A percentile compares a stretch with the other conserved stretches of the same genome.
Evolutionary conservation across 1,140 invertebrate species (phyloP).

Genomic region (Drosophila saltans): DNA sequence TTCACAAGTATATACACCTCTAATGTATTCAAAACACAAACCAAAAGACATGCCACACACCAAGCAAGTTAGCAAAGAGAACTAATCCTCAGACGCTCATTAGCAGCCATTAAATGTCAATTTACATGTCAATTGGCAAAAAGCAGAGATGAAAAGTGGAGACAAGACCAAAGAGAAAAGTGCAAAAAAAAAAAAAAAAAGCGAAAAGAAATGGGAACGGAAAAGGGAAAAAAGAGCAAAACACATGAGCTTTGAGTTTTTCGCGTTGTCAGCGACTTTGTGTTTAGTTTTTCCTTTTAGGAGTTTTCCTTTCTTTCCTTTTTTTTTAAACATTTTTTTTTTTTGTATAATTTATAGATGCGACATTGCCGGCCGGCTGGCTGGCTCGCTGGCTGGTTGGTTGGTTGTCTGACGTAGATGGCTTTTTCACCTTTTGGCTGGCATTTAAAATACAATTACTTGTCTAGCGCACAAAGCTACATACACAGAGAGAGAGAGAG

Average conservation of each 20-base stretch:
- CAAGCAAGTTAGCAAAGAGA: conserved; percentile 22
- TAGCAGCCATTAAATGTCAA: conserved; percentile 82
- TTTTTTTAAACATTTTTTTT: conserved; percentile 41
- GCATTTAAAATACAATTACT: conserved; percentile 78
- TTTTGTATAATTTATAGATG: conserved; percentile 79
- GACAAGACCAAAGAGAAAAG: conserved; percentile 24
- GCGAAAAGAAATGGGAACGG: not conserved
- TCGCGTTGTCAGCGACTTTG: conserved; percentile 69
- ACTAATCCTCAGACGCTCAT: conserved; percentile 80
- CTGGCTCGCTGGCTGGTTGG: conserved; percentile 31
- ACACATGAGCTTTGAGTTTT: conserved; percentile 71
- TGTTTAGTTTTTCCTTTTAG: conserved; percentile 46
- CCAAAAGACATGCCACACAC: conserved; percentile 16
- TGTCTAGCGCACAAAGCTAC: conserved; percentile 30
- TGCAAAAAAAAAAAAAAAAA: conserved; percentile 24
- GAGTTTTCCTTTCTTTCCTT: conserved; percentile 29
- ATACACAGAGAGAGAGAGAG: not conserved
- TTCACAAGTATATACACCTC: not conserved
- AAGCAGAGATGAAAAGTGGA: conserved; percentile 43
- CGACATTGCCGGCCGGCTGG: conserved; percentile 37
- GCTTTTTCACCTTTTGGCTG: conserved; percentile 68
- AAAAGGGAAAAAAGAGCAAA: conserved; percentile 12
- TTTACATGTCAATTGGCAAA: conserved; percentile 82
- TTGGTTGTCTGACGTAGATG: conserved; percentile 29
- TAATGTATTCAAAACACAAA: conserved; percentile 46